Conservation (phyloP, 2,797 vertebrate genomes). For the Salmo trutta region DNA sequence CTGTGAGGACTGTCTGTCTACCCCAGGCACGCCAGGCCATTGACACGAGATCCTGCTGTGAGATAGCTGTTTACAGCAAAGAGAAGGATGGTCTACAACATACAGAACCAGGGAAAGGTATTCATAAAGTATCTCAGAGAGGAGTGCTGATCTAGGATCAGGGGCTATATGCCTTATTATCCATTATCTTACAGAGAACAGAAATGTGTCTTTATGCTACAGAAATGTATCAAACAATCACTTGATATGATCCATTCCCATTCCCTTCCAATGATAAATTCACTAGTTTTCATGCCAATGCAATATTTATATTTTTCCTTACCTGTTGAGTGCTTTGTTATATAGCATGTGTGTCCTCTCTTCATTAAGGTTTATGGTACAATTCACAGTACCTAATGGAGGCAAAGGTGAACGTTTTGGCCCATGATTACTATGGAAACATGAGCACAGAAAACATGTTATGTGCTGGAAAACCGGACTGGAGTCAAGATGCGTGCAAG, state of each 20-base stretch:
- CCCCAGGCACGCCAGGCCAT: constrained; percentile 66
- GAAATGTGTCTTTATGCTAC: too few species aligned
- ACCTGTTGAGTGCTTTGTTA: background rate
- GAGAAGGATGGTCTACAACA: constrained; percentile 43
- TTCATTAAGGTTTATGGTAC: constrained; percentile 60
- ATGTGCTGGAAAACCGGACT: constrained; percentile 81
- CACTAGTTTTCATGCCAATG: background rate
- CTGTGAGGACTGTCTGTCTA: constrained; percentile 83
- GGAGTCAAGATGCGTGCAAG: constrained; percentile 86
- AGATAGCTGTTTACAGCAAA: constrained; percentile 87
- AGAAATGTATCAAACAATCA: too few species aligned
- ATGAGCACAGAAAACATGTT: constrained; percentile 86
- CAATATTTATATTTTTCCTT: background rate
- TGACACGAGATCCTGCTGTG: constrained; percentile 69
- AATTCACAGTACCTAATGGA: constrained; percentile 81
- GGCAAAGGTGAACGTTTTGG: constrained; percentile 77
- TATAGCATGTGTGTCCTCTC: background rate
- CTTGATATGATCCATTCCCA: background rate
- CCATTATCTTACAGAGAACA: background rate
- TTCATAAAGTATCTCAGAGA: too few species aligned
- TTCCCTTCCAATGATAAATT: background rate
- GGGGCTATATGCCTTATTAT: background rate
- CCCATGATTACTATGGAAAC: constrained; percentile 74
- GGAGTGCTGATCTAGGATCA: too few species aligned
- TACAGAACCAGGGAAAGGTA: too few species aligned